phyloP scores from a whole-genome alignment of 2,113 vertebrate genomes.

The Labrus mixtus region DNA sequence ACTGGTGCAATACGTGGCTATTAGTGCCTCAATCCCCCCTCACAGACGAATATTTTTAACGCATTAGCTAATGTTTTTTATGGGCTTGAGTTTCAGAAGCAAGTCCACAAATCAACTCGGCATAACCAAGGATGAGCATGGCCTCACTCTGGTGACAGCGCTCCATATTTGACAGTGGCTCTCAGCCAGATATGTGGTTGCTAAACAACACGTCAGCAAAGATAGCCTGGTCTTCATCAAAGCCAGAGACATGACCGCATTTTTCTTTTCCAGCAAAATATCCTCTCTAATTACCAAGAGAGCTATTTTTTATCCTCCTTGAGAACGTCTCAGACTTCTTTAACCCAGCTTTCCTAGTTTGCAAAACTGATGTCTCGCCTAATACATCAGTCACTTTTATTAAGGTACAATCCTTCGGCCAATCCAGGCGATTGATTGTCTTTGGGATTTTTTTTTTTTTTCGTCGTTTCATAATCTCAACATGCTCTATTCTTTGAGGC shows the following conservation, averaged over 20 bases:
- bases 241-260: slow-evolving; percentile 54
- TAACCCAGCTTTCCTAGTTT: slow-evolving; percentile 58
- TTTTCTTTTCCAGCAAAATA: slow-evolving; percentile 59
- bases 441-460: slow-evolving; percentile 1
- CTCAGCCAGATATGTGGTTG: slow-evolving; percentile 71
- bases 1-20: slow-evolving; percentile 32
- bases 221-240: slow-evolving; percentile 73
- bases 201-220: slow-evolving; percentile 78
- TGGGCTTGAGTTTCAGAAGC: slow-evolving; percentile 53
- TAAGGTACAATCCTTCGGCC: slow-evolving; percentile 16
- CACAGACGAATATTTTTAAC: slow-evolving; percentile 54
- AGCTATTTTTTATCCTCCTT: slow-evolving; percentile 41
- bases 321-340: slow-evolving; percentile 48
- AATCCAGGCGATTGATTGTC: slow-evolving; percentile 27
- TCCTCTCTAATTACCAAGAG: slow-evolving; percentile 64
- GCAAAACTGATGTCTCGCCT: slow-evolving; percentile 49
- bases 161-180: slow-evolving; percentile 73
- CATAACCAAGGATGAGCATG: slow-evolving; percentile 61
- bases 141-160: slow-evolving; percentile 57
- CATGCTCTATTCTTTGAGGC: background rate
- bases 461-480: background rate
- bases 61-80: slow-evolving; percentile 65
- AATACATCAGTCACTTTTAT: slow-evolving; percentile 26
- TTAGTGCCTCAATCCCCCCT: slow-evolving; percentile 16
- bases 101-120: slow-evolving; percentile 54